These are phyloP conservation scores for Neolamprologus sp. DNA, from an alignment of 2,113 vertebrate genomes.

Conservation along the genomic window DNA sequence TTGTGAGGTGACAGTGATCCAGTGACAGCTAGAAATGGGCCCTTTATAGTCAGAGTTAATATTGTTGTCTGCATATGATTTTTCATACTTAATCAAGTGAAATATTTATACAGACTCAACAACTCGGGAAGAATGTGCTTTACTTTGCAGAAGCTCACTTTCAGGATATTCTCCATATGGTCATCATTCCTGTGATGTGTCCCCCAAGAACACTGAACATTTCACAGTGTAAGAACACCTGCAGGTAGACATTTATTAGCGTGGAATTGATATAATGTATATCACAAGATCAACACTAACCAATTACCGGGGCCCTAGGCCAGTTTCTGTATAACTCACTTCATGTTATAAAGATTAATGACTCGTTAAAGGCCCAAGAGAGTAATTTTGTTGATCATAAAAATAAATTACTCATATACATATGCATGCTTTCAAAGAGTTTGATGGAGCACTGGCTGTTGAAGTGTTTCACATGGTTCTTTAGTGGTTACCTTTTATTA, in stretches of 20 bases:
- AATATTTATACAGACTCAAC: slow-evolving; percentile 61
- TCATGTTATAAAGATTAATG: slow-evolving; percentile 20
- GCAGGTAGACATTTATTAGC: slow-evolving; percentile 35
- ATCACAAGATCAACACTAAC: slow-evolving; percentile 38
- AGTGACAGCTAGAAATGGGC: neutral
- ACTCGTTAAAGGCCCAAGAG: neutral
- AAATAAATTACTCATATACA: neutral
- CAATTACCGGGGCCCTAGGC: slow-evolving; percentile 1
- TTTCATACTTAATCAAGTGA: slow-evolving; percentile 45
- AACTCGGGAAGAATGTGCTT: slow-evolving; percentile 29
- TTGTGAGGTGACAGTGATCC: neutral
- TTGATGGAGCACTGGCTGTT: neutral
- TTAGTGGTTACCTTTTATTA: neutral
- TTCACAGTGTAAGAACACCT: neutral
- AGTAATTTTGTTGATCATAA: neutral
- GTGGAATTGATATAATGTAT: slow-evolving; percentile 36
- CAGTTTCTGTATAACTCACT: slow-evolving; percentile 9
- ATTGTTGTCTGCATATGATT: slow-evolving; percentile 34
- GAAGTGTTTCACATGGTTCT: neutral
- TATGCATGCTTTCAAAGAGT: neutral
- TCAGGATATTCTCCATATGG: slow-evolving; percentile 32
- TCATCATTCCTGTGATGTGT: slow-evolving; percentile 35
- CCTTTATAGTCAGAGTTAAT: neutral
- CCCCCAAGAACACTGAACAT: slow-evolving; percentile 25
- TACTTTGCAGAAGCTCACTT: slow-evolving; percentile 19